Base-by-base conservation (phyloP, 2,888 invertebrate genomes). In the Diplolepis rosae region DNA sequence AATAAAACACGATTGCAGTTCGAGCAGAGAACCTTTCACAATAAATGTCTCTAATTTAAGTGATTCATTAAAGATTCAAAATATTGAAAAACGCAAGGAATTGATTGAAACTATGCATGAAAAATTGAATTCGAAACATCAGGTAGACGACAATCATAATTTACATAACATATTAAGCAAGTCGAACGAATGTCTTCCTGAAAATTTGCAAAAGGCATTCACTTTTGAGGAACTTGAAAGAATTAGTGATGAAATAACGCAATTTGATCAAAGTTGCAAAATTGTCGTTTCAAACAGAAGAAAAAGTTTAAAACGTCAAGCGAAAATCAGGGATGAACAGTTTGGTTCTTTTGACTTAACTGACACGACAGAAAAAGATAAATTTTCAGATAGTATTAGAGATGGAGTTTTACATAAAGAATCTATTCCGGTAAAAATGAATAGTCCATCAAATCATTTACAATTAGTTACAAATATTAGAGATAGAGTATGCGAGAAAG, bases 301-400 rank as follows among this genome's bases (percentile, higher is more conserved):
- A 61, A 83, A 71, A 69, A 85, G 81, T 51, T 72, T 88, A 2
- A 86, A 79, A 66, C 83, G 88, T 30, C 88, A 88, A 61, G 76
- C 84, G 11, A 83, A 81, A 74, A 76, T 88, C 65, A 81, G 76
- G 22, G 86, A 85, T 18, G 65, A 61, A 24, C n/a, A n/a, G 4
- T 61, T 39, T 22, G 39, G 15, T n/a, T 35, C 39, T 13, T 61
- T 61, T 22, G 39, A 39, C 22, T 61, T 39, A 9, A 61, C 35
- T 27, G 61, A 35, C n/a, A 61, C 39, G 6, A 0, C 35, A 24
- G 61, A 61, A 39, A 27, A 61, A 24, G 61, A 61, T 3, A 6
- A 39, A 18, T 13, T 3, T 39, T n/a, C 13, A n/a, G n/a, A 61
- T 24, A 27, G n/a, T 61, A 39, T 22, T 61, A 7, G 22, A 27